Evolutionary conservation across 2,797 vertebrate genomes (phyloP), one percentile per base, ranked within the genome.

Genomic region (Onychomys leucogaster): DNA sequence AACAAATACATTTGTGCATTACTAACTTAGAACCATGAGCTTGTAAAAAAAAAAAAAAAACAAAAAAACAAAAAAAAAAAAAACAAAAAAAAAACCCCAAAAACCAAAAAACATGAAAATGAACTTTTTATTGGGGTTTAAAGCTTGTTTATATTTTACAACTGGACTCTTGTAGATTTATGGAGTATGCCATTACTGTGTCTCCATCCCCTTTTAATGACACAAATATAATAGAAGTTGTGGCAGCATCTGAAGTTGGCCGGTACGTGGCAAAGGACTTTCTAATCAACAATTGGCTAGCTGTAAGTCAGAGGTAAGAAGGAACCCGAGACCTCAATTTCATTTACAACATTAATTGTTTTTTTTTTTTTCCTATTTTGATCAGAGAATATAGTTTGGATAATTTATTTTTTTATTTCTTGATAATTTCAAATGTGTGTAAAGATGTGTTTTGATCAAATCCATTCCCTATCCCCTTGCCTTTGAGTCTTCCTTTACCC

Each of bases 261-360:
- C 96, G 96, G 5, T 97, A 80, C 2, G 93, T 99, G 11, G 98
- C 97, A 83, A 99, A 98, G 98, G 98, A 98, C 34, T 99, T 99
- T 78, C 61, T 99, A 95, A 97, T 97, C 0, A 98, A 98, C 89
- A 98, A 99, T 11, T 99, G 98, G 99, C 94, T 97, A 49, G 86
- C 97, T 95, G 94, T 99, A 96, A 94, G 61, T 41, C 78, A 98
- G 95, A 98, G 98, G 98, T 98, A 97, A 93, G 90, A 61, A 95
- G 91, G 52, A 49, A 41, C 61, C 16, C 5, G 6, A 59, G 46
- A 6, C 13, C 4, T 49, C 23, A 3, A 5, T 85, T 86, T 88
- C 55, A 41, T 90, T 76, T 32, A 17, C 19, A 27, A 61, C n/a
- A 34, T 46, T 43, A 52, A 41, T 21, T 89, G 57, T 71, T 77